Percentiles rank a stretch among this genome's conserved stretches.
These are phyloP conservation scores for Cylloceria caligata DNA, from an alignment of 2,888 invertebrate species.

Conservation along the genomic window DNA sequence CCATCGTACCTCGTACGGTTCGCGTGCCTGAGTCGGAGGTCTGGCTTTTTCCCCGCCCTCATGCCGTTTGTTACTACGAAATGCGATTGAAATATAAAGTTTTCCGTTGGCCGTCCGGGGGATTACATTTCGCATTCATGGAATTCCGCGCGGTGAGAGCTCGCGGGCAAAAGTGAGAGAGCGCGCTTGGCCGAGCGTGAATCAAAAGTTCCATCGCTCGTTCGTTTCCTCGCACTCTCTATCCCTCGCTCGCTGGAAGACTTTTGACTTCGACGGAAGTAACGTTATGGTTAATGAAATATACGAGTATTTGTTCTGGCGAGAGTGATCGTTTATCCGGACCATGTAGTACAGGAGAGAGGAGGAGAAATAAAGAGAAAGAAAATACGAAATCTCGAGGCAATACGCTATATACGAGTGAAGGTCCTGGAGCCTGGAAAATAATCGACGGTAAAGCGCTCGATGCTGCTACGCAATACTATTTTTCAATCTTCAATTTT, in stretches of 20 bases:
- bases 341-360: background rate
- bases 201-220: slow-evolving; percentile 76
- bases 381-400: slow-evolving; percentile 20
- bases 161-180: slow-evolving; percentile 16
- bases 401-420: background rate
- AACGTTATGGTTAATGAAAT: slow-evolving; percentile 36
- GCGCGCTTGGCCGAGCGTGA: slow-evolving; percentile 73
- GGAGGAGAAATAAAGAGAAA: slow-evolving; percentile 1
- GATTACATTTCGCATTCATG: slow-evolving; percentile 82
- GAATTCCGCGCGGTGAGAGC: slow-evolving; percentile 74
- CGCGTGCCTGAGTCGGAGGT: background rate
- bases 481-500: slow-evolving; percentile 65
- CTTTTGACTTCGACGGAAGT: slow-evolving; percentile 26
- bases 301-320: slow-evolving; percentile 13
- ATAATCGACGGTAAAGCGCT: slow-evolving; percentile 19
- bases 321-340: slow-evolving; percentile 8
- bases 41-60: slow-evolving; percentile 25
- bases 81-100: slow-evolving; percentile 77
- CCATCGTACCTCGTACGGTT: slow-evolving; percentile 35
- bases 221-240: slow-evolving; percentile 19
- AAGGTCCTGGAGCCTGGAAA: background rate
- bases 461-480: slow-evolving; percentile 55
- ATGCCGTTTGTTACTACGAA: slow-evolving; percentile 72
- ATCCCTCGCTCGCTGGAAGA: background rate
- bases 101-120: slow-evolving; percentile 66